Percentiles rank a stretch among this genome's conserved stretches.
Evolutionary conservation across 2,888 invertebrate genomes (phyloP).

Genomic region (Pheosia tremula): DNA sequence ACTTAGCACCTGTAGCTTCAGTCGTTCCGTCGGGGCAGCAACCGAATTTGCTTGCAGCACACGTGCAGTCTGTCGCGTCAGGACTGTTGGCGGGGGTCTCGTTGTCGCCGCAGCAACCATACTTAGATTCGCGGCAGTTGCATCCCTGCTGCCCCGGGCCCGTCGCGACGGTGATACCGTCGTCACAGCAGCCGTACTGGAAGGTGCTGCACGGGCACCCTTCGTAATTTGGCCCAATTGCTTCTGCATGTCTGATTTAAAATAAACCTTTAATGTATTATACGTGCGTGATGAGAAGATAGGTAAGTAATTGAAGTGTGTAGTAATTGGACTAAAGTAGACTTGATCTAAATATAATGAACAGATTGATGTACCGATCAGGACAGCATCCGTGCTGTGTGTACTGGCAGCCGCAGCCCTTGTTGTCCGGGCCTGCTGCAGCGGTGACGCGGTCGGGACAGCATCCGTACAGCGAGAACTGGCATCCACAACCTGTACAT

Average conservation of each 20-base stretch:
- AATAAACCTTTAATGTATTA: no score
- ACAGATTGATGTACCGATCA: conserved; percentile 82
- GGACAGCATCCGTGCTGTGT: conserved; percentile 93
- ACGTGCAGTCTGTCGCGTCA: conserved; percentile 91
- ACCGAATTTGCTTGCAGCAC: conserved; percentile 90
- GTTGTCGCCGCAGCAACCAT: conserved; percentile 94
- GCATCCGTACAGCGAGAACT: conserved; percentile 90
- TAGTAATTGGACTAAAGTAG: neutral
- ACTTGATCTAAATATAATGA: neutral
- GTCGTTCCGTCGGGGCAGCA: conserved; percentile 94
- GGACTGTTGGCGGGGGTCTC: conserved; percentile 92
- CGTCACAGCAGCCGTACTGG: conserved; percentile 94
- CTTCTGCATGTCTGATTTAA: conserved; percentile 84
- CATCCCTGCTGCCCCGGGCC: conserved; percentile 88
- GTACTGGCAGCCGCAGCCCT: conserved; percentile 93
- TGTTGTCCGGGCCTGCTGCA: conserved; percentile 90
- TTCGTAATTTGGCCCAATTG: conserved; percentile 90
- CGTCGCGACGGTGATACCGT: conserved; percentile 90
- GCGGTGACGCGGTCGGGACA: conserved; percentile 93
- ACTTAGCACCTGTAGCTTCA: conserved; percentile 92
- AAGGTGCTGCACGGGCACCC: conserved; percentile 94
- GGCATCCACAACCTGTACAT: conserved; percentile 90
- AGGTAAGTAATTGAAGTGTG: no score
- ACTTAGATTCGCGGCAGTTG: conserved; percentile 89
- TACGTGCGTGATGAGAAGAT: no score